Base-by-base conservation (phyloP, 2,113 vertebrate genomes). In the Centropus bengalensis region DNA sequence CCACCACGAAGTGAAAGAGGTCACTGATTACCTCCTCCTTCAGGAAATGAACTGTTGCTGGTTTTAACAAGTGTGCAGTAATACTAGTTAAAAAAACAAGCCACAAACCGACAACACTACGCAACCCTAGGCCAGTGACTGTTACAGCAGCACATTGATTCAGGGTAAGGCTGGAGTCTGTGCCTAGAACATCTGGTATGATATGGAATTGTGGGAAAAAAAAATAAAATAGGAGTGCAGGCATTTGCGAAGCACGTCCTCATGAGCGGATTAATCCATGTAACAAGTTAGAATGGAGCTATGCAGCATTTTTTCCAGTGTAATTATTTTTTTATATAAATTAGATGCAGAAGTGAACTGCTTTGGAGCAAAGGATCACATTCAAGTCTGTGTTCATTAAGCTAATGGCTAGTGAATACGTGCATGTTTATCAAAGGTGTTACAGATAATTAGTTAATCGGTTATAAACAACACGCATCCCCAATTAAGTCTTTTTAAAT, bases 361-460 rank as follows among this genome's bases (percentile, higher is more conserved):
- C 69, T 95, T 63, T 80, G 49, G 45, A 92, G 82, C 83, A 92
- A 96, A 96, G 86, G 49, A 96, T 90, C 88, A 67, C n/a, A 62
- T 91, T 97, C 94, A 84, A 64, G 90, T 94, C 20, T 59, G 52
- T 22, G 28, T 96, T 97, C 97, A 93, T 91, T 94, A 96, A 95
- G 88, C 28, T 95, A 88, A 86, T 83, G 94, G 90, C 92, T 96
- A 93, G 82, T 38, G 67, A 96, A 84, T 94, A 96, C 95, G 74
- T 95, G 97, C 97, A 97, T 96, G 97, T 97, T 97, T 97, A 96
- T 94, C 70, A 96, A 87, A 96, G 73, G 95, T 85, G 71, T 91
- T 97, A 94, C 75, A 95, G 89, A 90, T 82, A 90, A 97, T 32
- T 77, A 78, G 27, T 86, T 81, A 67, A 66, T 93, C 60, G 82